A percentile compares a stretch with the other conserved stretches of the same genome.
These are phyloP conservation scores for Diabrotica balteata DNA, from an alignment of 2,888 invertebrate species.

Conservation along the genomic window DNA sequence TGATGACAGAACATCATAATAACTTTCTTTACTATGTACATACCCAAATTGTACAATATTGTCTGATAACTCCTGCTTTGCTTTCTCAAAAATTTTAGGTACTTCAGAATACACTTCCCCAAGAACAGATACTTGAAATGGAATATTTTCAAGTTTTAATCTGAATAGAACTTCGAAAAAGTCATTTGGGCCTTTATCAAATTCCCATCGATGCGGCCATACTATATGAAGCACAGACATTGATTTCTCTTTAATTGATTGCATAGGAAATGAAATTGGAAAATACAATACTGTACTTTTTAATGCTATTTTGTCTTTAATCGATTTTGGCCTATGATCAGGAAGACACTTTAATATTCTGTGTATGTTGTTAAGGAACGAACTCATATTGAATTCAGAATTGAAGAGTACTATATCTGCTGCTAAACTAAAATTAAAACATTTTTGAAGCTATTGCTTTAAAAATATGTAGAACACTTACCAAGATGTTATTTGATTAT, in stretches of 20 bases:
- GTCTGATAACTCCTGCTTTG: conserved; percentile 60
- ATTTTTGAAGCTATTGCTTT: too few relatives aligned
- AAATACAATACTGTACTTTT: conserved; percentile 71
- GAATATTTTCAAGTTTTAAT: conserved; percentile 62
- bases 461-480: conserved; percentile 49
- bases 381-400: conserved; percentile 72
- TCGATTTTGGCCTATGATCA: conserved; percentile 67
- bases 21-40: conserved; percentile 64
- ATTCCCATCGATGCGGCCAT: conserved; percentile 83
- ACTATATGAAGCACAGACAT: conserved; percentile 65
- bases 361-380: conserved; percentile 69
- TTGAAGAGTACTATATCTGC: conserved; percentile 76
- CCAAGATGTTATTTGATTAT: conserved; percentile 77
- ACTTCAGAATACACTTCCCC: conserved; percentile 69
- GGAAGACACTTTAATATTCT: conserved; percentile 71
- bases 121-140: conserved; percentile 68
- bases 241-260: conserved; percentile 35
- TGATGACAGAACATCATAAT: conserved; percentile 63
- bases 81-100: conserved; percentile 67
- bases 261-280: conserved; percentile 47
- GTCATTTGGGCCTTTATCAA: conserved; percentile 75
- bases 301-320: conserved; percentile 63
- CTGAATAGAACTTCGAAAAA: conserved; percentile 66
- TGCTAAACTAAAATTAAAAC: conserved; percentile 63
- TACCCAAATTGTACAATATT: conserved; percentile 69